These are phyloP conservation scores for Papilio machaon DNA, from an alignment of 1,140 invertebrate species.

Conservation along the genomic window DNA sequence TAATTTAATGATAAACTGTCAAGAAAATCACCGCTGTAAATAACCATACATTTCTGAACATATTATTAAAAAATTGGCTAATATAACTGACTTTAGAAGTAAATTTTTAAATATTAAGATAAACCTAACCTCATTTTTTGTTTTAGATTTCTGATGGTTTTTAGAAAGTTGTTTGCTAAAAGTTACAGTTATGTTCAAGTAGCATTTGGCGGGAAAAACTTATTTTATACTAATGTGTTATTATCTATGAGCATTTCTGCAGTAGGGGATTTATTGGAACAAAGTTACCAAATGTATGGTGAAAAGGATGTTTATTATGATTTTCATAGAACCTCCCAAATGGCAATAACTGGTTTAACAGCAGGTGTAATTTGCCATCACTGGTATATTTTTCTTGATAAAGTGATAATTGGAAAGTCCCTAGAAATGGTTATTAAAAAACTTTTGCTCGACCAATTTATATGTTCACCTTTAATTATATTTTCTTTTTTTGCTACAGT, in stretches of 20 bases:
- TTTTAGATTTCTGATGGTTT: constrained; percentile 44
- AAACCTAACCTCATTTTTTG: constrained; percentile 27
- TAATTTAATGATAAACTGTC: neutral
- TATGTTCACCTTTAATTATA: constrained; percentile 93
- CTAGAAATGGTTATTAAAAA: constrained; percentile 89
- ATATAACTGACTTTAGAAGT: neutral
- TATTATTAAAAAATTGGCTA: neutral
- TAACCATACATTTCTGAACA: neutral
- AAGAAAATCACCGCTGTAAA: neutral
- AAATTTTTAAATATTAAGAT: neutral
- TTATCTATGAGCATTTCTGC: constrained; percentile 89
- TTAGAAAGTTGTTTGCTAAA: constrained; percentile 55
- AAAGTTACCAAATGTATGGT: constrained; percentile 89
- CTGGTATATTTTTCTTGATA: constrained; percentile 86
- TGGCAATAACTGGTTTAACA: constrained; percentile 89
- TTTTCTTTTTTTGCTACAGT: constrained; percentile 90
- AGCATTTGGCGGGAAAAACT: constrained; percentile 86
- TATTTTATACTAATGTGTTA: constrained; percentile 91
- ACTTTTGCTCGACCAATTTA: constrained; percentile 91
- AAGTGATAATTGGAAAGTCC: constrained; percentile 85
- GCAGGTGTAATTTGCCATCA: constrained; percentile 91
- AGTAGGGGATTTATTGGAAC: constrained; percentile 90
- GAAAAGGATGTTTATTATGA: constrained; percentile 84
- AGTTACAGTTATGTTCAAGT: constrained; percentile 49
- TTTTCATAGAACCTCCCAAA: constrained; percentile 86